Percentiles rank a stretch among this genome's conserved stretches.
Evolutionary conservation across 2,797 vertebrate genomes (phyloP).

Genomic region (Malurus splendens): DNA sequence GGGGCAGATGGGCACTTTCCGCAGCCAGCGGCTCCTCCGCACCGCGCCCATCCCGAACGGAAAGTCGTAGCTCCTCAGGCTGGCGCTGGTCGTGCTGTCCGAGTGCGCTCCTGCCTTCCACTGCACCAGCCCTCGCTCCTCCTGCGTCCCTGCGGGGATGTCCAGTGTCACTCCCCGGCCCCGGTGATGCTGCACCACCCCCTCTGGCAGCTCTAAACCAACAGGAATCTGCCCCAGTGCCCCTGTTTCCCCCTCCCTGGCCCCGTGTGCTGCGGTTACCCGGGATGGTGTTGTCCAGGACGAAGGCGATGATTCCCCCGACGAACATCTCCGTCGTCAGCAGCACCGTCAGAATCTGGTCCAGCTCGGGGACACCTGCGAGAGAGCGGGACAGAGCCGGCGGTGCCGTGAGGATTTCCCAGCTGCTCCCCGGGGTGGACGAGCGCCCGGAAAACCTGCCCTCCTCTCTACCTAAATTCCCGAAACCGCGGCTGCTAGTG

Average conservation of each 20-base stretch:
- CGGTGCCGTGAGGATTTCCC: rapidly evolving
- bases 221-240: rapidly evolving
- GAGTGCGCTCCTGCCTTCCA: slow-evolving; percentile 79
- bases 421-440: not conserved
- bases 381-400: not conserved
- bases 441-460: rapidly evolving
- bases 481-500: rapidly evolving
- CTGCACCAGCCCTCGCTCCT: slow-evolving; percentile 86
- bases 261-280: slow-evolving; percentile 58
- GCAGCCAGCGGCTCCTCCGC: slow-evolving; percentile 70
- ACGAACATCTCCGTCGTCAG: slow-evolving; percentile 97
- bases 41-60: slow-evolving; percentile 83
- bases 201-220: rapidly evolving
- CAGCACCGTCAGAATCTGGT: slow-evolving; percentile 93
- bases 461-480: not conserved
- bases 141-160: slow-evolving; percentile 72
- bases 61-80: slow-evolving; percentile 82
- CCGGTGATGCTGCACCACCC: not conserved
- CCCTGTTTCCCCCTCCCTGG: not conserved
- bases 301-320: slow-evolving; percentile 88
- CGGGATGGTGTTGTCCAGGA: slow-evolving; percentile 93
- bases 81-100: slow-evolving; percentile 53
- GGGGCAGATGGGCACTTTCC: slow-evolving; percentile 84
- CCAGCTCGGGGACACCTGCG: slow-evolving; percentile 83
- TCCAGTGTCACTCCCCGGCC: rapidly evolving